A percentile compares a stretch with the other conserved stretches of the same genome.
Evolutionary conservation across 2,888 invertebrate species (phyloP).

Genomic region (Rutpela maculata): DNA sequence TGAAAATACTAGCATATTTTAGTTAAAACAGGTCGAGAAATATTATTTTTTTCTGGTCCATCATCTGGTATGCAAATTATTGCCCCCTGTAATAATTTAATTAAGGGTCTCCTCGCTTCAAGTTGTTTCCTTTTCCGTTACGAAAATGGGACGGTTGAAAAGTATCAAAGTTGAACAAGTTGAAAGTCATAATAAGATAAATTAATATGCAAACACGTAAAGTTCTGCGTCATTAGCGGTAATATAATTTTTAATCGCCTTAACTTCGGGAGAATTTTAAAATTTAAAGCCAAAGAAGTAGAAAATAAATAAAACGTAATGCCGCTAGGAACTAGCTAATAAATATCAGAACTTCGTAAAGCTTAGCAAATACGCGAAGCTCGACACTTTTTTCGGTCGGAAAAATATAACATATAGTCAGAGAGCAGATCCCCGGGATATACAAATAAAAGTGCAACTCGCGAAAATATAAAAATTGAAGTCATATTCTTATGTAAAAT

Average conservation of each 20-base stretch:
- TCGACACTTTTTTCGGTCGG: not conserved
- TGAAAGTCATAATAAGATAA: constrained; percentile 2
- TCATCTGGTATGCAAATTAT: not conserved
- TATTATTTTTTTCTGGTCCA: not conserved
- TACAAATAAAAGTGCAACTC: too few relatives aligned
- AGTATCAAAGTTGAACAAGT: constrained; percentile 5
- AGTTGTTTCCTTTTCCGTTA: not conserved
- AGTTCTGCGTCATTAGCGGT: constrained; percentile 14
- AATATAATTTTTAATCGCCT: not conserved
- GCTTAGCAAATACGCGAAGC: not conserved
- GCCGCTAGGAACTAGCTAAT: not conserved
- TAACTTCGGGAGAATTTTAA: not conserved
- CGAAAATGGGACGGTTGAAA: not conserved
- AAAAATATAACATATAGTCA: too few relatives aligned
- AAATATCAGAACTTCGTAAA: not conserved
- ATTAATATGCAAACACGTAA: constrained; percentile 24
- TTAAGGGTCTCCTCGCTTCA: not conserved
- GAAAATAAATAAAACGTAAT: not conserved
- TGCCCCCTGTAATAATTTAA: not conserved
- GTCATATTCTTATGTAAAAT: too few relatives aligned
- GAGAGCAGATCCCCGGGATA: too few relatives aligned
- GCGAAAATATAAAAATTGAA: too few relatives aligned
- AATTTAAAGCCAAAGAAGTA: not conserved
- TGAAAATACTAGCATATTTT: too few relatives aligned
- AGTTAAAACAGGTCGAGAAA: too few relatives aligned